These are phyloP conservation scores for Camelus dromedarius DNA, from an alignment of 2,113 vertebrate genomes.

Conservation along the genomic window DNA sequence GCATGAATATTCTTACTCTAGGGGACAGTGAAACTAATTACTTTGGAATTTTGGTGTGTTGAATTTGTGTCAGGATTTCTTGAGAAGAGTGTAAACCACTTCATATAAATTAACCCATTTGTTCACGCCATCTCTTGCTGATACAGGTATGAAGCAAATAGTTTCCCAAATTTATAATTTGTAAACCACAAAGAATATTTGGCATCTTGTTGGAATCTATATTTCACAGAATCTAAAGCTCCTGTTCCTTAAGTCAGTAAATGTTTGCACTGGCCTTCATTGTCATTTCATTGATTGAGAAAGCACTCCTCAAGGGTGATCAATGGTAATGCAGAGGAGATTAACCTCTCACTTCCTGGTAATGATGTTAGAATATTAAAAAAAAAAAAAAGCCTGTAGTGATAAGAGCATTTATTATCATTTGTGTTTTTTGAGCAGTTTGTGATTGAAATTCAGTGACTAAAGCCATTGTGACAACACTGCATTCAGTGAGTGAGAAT, in stretches of 20 bases:
- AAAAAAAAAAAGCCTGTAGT: background rate
- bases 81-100: background rate
- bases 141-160: background rate
- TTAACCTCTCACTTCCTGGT: constrained; percentile 68
- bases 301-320: background rate
- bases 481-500: constrained; percentile 56
- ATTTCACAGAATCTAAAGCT: background rate
- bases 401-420: constrained; percentile 67
- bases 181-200: background rate
- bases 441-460: constrained; percentile 70
- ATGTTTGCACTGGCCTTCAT: background rate
- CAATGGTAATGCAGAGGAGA: constrained; percentile 39
- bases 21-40: constrained; percentile 59
- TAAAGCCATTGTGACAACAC: constrained; percentile 53
- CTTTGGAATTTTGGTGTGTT: constrained; percentile 4
- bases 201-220: background rate
- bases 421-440: constrained; percentile 69
- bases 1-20: constrained; percentile 34
- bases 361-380: constrained; percentile 63
- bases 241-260: background rate
- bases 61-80: constrained; percentile 40
- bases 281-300: background rate
- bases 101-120: constrained; percentile 44
- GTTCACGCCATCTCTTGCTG: constrained; percentile 2
- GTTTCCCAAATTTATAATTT: background rate